phyloP scores from a whole-genome alignment of 2,888 invertebrate species.

The Volucella zonaria region DNA sequence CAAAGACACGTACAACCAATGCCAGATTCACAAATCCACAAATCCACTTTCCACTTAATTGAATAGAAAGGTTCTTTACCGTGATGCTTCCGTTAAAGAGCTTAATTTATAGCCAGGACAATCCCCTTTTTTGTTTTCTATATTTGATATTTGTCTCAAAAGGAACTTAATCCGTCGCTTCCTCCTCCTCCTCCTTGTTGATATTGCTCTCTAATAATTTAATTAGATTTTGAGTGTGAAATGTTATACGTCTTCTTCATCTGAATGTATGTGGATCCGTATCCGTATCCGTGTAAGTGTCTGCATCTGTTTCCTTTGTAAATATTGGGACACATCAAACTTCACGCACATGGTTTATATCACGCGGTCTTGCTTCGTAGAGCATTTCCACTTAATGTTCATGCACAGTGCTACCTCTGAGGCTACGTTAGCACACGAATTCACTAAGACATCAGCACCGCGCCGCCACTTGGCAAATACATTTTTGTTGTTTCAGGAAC shows the following conservation, averaged over 20 bases:
- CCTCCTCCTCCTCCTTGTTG: no score
- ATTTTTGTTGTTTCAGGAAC: slow-evolving; percentile 29
- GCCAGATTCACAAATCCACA: no score
- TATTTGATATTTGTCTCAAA: no score
- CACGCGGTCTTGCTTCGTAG: neutral
- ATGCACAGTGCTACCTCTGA: no score
- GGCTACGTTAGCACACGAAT: neutral
- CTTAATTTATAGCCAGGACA: no score
- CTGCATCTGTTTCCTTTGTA: neutral
- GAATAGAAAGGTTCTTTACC: no score
- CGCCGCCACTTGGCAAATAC: slow-evolving; percentile 29
- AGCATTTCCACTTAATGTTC: slow-evolving; percentile 3
- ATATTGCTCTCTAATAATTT: neutral
- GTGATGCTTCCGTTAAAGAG: no score
- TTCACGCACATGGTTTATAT: neutral
- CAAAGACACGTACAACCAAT: no score
- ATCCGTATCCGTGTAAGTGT: no score
- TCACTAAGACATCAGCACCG: neutral
- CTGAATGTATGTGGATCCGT: neutral
- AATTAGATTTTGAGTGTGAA: slow-evolving; percentile 12
- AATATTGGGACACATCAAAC: slow-evolving; percentile 6
- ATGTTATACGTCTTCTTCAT: neutral
- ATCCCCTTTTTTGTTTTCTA: no score
- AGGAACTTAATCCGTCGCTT: no score
- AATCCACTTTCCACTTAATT: no score